phyloP scores from a whole-genome alignment of 2,888 invertebrate species.

The Empis livida region DNA sequence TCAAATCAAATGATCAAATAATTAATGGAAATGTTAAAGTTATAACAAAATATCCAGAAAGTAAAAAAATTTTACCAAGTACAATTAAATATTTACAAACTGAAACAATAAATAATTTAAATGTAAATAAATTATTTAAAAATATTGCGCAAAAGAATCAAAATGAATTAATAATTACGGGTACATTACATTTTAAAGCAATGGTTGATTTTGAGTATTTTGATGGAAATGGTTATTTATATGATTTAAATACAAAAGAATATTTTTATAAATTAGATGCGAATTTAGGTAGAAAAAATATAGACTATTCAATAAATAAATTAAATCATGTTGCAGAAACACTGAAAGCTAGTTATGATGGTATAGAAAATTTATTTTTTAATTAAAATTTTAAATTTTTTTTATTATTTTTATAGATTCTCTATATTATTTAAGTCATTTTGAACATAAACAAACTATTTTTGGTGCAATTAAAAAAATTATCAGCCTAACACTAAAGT shows the following conservation, averaged over 20 bases:
- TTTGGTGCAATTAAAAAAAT: slow-evolving; percentile 15
- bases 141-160: slow-evolving; percentile 17
- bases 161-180: slow-evolving; percentile 6
- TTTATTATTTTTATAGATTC: slow-evolving; percentile 11
- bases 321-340: slow-evolving; percentile 13
- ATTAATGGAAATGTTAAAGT: slow-evolving; percentile 21
- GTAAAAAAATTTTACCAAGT: slow-evolving; percentile 21
- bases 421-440: slow-evolving; percentile 20
- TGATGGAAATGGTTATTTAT: slow-evolving; percentile 11
- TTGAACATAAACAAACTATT: slow-evolving; percentile 23
- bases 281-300: slow-evolving; percentile 4
- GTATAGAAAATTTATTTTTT: slow-evolving; percentile 12
- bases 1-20: slow-evolving; percentile 22
- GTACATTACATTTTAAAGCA: slow-evolving; percentile 22
- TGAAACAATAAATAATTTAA: slow-evolving; percentile 27
- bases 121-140: slow-evolving; percentile 25
- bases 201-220: slow-evolving; percentile 20
- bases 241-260: slow-evolving; percentile 1
- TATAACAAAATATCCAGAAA: slow-evolving; percentile 16
- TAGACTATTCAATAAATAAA: not conserved
- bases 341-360: slow-evolving; percentile 15
- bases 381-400: not conserved
- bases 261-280: slow-evolving; percentile 6
- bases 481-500: slow-evolving; percentile 11
- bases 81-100: slow-evolving; percentile 23